phyloP scores from a whole-genome alignment of 2,113 vertebrate species.

The Sinocyclocheilus anshuiensis region DNA sequence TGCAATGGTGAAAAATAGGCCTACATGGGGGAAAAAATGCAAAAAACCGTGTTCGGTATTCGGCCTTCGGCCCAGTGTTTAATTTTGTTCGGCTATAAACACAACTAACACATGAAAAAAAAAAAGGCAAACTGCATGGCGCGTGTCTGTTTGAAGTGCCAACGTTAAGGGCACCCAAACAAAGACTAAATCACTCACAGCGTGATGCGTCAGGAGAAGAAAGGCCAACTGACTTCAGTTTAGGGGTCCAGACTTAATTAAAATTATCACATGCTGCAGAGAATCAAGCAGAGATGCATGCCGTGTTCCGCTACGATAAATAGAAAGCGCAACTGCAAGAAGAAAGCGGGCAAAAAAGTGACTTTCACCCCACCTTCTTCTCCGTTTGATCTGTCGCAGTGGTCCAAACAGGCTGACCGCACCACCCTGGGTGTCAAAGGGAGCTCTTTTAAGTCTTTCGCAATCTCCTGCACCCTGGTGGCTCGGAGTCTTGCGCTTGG shows the following conservation, averaged over 20 bases:
- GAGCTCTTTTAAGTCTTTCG: constrained; percentile 24
- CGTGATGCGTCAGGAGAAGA: constrained; percentile 15
- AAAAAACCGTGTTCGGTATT: too few relatives aligned
- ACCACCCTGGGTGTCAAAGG: constrained; percentile 32
- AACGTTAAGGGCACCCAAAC: constrained; percentile 34
- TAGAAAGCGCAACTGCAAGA: constrained; percentile 7
- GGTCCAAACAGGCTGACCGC: constrained; percentile 35
- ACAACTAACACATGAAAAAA: constrained; percentile 6
- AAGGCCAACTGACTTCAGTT: constrained; percentile 38
- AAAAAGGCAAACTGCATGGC: neutral
- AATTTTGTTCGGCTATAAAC: constrained; percentile 10
- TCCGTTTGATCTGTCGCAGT: constrained; percentile 34
- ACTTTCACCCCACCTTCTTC: constrained; percentile 1
- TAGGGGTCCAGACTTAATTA: constrained; percentile 47
- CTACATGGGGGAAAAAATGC: too few relatives aligned
- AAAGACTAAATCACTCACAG: constrained; percentile 38
- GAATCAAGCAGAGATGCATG: constrained; percentile 29
- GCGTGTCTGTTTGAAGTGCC: constrained; percentile 23
- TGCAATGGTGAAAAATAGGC: too few relatives aligned
- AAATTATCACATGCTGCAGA: constrained; percentile 44
- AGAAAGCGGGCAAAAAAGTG: neutral
- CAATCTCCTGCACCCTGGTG: constrained; percentile 24
- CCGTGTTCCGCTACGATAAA: constrained; percentile 39
- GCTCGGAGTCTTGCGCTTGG: neutral
- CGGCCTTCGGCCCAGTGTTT: too few relatives aligned